A percentile compares a stretch with the other conserved stretches of the same genome.
Evolutionary conservation across 2,113 vertebrate genomes (phyloP).

Genomic region (Entomyzon cyanotis): DNA sequence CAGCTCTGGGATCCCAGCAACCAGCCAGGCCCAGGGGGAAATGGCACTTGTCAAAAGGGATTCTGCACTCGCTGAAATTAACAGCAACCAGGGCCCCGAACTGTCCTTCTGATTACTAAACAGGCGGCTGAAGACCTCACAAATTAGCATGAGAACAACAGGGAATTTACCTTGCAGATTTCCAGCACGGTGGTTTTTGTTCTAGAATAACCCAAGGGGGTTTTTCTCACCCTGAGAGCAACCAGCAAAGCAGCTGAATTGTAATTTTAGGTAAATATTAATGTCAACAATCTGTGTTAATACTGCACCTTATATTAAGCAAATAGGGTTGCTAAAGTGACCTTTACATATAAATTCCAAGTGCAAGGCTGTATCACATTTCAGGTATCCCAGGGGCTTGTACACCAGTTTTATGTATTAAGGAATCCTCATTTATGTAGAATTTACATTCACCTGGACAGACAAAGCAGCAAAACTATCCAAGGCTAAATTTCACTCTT

Average conservation of each 20-base stretch:
- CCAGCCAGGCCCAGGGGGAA: background rate
- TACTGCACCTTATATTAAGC: slow-evolving; percentile 20
- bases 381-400: background rate
- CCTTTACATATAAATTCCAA: slow-evolving; percentile 35
- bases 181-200: accelerated
- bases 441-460: background rate
- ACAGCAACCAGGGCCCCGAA: background rate
- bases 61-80: background rate
- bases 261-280: slow-evolving; percentile 31
- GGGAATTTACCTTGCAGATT: background rate
- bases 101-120: background rate
- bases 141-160: slow-evolving; percentile 1
- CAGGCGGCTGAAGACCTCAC: background rate
- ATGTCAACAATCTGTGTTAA: background rate
- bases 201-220: background rate
- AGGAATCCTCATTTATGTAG: background rate
- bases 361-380: background rate
- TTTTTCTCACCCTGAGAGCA: accelerated
- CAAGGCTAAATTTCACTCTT: background rate
- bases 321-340: slow-evolving; percentile 42
- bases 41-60: slow-evolving; percentile 18
- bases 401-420: background rate
- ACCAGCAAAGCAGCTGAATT: background rate
- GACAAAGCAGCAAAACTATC: background rate
- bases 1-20: background rate